Evolutionary conservation across 2,113 vertebrate species (phyloP), one percentile per base, ranked within the genome.

Genomic region (Cavia aperea): DNA sequence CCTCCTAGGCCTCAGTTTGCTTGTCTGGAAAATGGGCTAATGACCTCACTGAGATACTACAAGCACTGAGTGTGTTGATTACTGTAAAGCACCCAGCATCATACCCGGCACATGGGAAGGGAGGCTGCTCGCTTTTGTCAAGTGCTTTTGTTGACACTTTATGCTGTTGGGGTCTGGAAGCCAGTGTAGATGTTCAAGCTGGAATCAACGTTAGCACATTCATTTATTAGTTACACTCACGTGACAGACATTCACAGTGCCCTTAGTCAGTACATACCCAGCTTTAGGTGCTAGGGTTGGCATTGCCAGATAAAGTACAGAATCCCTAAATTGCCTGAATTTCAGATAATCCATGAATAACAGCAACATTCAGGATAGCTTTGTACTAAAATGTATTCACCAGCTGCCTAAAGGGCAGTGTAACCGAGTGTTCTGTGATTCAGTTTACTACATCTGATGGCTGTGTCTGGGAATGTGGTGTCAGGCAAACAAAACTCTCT

Each of bases 1-100:
- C 46, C 36, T 86, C 46, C 9, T 9, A 39, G 36, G 84, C 29
- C 93, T 95, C 54, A 2, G 58, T 88, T 85, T 92, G 58, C 78
- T 88, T 31, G 21, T 78, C 86, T 88, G 49, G 73, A 91, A 92
- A 90, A 92, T 68, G 83, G 89, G 73, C 13, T 39, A 21, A 49
- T n/a, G 46, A n/a, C 13, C 60, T 75, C 68, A 49, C 0, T 5
- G 23, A 39, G 33, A 88, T 56, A 60, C 33, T 72, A 5, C 31
- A 85, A 85, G 86, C 79, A 84, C 36, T 12, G 19, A 70, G 24
- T 21, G 39, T 88, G 29, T 56, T 11, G 23, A 49, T n/a, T 18
- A 84, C 1, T 54, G 0, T 7, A 63, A 51, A 13, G 29, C 21
- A 18, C 7, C 31, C 31, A 29, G 63, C 39, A 33, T 19, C 0